Evolutionary conservation across 2,888 invertebrate species (phyloP).

Genomic region (Ashinkailepas kermadecensis): DNA sequence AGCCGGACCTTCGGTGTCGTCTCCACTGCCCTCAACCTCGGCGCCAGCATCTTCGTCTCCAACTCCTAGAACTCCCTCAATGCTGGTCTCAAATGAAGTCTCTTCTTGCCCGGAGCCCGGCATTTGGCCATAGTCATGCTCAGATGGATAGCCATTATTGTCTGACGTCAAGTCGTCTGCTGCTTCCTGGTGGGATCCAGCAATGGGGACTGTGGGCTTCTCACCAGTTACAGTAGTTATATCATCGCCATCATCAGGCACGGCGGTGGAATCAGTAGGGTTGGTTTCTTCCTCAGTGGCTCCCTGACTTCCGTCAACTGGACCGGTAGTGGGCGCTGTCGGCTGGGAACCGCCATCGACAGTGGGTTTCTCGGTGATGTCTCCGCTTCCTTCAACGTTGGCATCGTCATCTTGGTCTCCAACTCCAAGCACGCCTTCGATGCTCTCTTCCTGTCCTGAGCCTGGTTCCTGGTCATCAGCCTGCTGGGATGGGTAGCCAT

Average conservation of each 20-base stretch:
- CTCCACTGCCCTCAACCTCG: slow-evolving; percentile 29
- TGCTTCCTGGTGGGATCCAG: neutral
- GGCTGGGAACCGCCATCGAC: slow-evolving; percentile 26
- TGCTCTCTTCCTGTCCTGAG: neutral
- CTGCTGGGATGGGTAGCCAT: neutral
- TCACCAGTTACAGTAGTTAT: slow-evolving; percentile 31
- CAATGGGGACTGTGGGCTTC: neutral
- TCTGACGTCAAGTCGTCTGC: neutral
- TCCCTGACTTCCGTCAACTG: neutral
- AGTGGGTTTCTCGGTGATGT: neutral
- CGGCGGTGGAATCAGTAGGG: slow-evolving; percentile 24
- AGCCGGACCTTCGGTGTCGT: neutral
- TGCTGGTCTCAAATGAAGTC: neutral
- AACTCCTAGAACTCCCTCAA: neutral
- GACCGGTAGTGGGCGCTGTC: neutral
- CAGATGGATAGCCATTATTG: neutral
- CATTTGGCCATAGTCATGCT: neutral
- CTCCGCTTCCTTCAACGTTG: neutral
- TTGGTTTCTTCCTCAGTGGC: slow-evolving; percentile 15
- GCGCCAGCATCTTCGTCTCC: slow-evolving; percentile 30
- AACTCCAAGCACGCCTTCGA: neutral
- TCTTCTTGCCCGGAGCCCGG: neutral
- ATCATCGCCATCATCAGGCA: slow-evolving; percentile 24
- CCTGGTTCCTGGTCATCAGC: neutral
- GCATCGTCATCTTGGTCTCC: neutral